A percentile compares a stretch with the other conserved stretches of the same genome.
phyloP scores from a whole-genome alignment of 2,888 invertebrate species.

The Phrixothrix hirtus region DNA sequence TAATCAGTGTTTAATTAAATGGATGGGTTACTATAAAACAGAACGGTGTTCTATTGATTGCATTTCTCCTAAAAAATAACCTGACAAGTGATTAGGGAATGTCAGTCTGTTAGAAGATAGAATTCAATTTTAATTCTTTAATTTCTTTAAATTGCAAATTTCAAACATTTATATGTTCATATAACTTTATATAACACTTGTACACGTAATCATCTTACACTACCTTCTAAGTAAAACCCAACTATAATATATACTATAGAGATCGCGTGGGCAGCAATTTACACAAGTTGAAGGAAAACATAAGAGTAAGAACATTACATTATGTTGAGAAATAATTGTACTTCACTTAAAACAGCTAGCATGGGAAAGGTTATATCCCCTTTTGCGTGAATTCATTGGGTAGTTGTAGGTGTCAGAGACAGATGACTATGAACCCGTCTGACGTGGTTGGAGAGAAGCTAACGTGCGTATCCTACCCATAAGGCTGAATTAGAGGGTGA shows the following conservation, averaged over 20 bases:
- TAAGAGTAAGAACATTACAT: constrained; percentile 18
- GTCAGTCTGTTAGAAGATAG: constrained; percentile 51
- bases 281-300: constrained; percentile 3
- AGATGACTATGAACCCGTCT: constrained; percentile 40
- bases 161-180: too few relatives aligned
- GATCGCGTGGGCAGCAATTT: too few relatives aligned
- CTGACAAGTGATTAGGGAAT: constrained; percentile 64
- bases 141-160: not conserved
- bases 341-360: constrained; percentile 28
- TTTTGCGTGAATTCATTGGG: constrained; percentile 39
- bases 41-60: constrained; percentile 52
- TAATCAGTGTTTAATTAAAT: constrained; percentile 47
- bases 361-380: constrained; percentile 38
- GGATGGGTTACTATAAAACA: constrained; percentile 45
- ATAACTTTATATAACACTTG: not conserved
- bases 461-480: constrained; percentile 35
- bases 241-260: too few relatives aligned
- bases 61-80: constrained; percentile 55
- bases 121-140: too few relatives aligned
- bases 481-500: constrained; percentile 24
- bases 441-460: constrained; percentile 33
- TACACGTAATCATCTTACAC: not conserved
- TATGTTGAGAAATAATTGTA: constrained; percentile 32
- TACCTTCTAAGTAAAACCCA: too few relatives aligned
- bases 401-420: constrained; percentile 43